Base-by-base conservation (phyloP, 2,797 vertebrate species). In the Clarias platycephalus region DNA sequence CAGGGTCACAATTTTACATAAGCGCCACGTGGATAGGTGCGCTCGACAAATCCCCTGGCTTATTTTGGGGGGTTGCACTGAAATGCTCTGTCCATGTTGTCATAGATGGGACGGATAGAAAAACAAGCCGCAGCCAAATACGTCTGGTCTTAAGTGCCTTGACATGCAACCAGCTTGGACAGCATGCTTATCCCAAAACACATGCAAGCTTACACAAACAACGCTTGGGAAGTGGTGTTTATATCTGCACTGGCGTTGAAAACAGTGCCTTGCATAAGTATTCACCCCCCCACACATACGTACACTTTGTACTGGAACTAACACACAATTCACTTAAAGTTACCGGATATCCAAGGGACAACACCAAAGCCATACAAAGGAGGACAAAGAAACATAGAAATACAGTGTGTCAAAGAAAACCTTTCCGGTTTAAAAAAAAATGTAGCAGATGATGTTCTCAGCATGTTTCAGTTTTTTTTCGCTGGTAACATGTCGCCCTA, bases 21-120 rank as follows among this genome's bases (percentile, higher is more conserved):
- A 80, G 34, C 28, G 2, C 63, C 70, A 76, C 58, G 71, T 74
- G 58, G 44, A 57, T 80, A 79, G 53, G 86, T 85, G 80, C 53
- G 18, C 64, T 71, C 26, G 58, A 83, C 82, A 80, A 76, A 86
- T 84, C 80, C 40, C 62, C 66, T 0, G 24, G 60, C 80, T 86
- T 13, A 80, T 87, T 85, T 76, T 85, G 74, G 68, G 83, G 84
- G 78, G 66, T 84, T 67, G 26, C 0, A 26, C 79, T 55, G 64
- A 76, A 74, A 83, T 83, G 77, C 26, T 49, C 83, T n/a, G 34
- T 55, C 64, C 12, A 18, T 83, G 81, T 12, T 80, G 81, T 86
- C 85, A 86, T 34, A 66, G 49, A 71, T 34, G 53, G 57, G 40
- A 75, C 60, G 58, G 28, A 31, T 37, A 67, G 66, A 63, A 71